These are phyloP conservation scores for Poeciliopsis presidionis DNA, from an alignment of 2,797 vertebrate genomes.

Conservation along the genomic window DNA sequence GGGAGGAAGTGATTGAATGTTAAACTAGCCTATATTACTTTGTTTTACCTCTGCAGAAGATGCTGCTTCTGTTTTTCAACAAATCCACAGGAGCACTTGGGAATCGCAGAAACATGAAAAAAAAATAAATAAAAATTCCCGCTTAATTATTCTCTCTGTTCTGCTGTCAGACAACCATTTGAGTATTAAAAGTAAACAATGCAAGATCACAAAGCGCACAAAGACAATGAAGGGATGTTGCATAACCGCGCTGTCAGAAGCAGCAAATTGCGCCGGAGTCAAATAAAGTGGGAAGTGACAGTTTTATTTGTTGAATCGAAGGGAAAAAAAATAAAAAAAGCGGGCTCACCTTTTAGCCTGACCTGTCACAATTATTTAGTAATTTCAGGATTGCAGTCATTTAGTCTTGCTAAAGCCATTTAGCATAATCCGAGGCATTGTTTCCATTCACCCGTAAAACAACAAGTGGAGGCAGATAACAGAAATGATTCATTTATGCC, in stretches of 20 bases:
- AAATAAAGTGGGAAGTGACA: conserved; percentile 31
- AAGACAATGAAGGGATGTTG: conserved; percentile 28
- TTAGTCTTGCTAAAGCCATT: neutral
- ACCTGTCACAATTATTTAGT: conserved; percentile 4
- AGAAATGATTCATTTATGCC: neutral
- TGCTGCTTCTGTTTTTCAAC: conserved; percentile 46
- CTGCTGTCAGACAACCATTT: conserved; percentile 58
- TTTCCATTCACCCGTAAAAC: conserved; percentile 3
- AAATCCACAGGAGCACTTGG: conserved; percentile 52
- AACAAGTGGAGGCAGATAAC: conserved; percentile 1
- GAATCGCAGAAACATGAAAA: conserved; percentile 44
- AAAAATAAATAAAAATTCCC: conserved; percentile 12
- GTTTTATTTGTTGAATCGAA: conserved; percentile 30
- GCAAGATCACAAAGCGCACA: conserved; percentile 49
- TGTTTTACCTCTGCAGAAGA: conserved; percentile 40
- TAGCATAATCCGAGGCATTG: neutral
- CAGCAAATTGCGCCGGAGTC: conserved; percentile 21
- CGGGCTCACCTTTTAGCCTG: conserved; percentile 9
- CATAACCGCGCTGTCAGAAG: conserved; percentile 31
- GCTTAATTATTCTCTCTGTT: conserved; percentile 67
- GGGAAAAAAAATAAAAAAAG: conserved; percentile 4
- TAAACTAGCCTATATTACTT: conserved; percentile 37
- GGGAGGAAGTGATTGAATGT: conserved; percentile 46
- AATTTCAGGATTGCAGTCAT: conserved; percentile 1
- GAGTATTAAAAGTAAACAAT: conserved; percentile 64